Evolutionary conservation across 2,888 invertebrate species (phyloP).

Genomic region (Hymenopus coronatus): DNA sequence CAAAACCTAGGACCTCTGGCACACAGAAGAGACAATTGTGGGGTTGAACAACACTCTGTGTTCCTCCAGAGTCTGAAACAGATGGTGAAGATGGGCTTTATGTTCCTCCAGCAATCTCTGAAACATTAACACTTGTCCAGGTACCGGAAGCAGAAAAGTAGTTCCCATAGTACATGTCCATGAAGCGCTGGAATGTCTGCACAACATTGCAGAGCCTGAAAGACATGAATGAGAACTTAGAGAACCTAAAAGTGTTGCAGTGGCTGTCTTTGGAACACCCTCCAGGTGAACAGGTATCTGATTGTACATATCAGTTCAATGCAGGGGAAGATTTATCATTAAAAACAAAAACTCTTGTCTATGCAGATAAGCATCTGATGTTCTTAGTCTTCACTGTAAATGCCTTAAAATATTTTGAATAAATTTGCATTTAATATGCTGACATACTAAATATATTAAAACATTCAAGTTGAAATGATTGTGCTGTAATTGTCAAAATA

Average conservation of each 20-base stretch:
- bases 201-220: slow-evolving; percentile 20
- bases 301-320: background rate
- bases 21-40: background rate
- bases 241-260: slow-evolving; percentile 21
- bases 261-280: background rate
- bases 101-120: background rate
- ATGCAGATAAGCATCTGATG: too few relatives aligned
- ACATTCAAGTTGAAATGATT: too few relatives aligned
- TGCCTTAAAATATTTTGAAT: too few relatives aligned
- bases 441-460: too few relatives aligned
- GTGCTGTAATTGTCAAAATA: too few relatives aligned
- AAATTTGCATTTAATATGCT: too few relatives aligned
- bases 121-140: slow-evolving; percentile 4
- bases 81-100: background rate
- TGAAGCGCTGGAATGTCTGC: slow-evolving; percentile 25
- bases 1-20: background rate
- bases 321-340: background rate
- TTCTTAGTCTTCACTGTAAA: too few relatives aligned
- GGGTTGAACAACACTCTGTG: background rate
- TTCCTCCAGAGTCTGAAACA: too few relatives aligned
- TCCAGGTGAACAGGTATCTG: background rate
- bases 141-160: slow-evolving; percentile 1
- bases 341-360: too few relatives aligned
- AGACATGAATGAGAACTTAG: slow-evolving; percentile 20
- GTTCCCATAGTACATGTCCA: background rate